Percentiles rank a stretch among this genome's conserved stretches.
These are phyloP conservation scores for Nycticebus coucang DNA, from an alignment of 2,113 vertebrate species.

Conservation along the genomic window DNA sequence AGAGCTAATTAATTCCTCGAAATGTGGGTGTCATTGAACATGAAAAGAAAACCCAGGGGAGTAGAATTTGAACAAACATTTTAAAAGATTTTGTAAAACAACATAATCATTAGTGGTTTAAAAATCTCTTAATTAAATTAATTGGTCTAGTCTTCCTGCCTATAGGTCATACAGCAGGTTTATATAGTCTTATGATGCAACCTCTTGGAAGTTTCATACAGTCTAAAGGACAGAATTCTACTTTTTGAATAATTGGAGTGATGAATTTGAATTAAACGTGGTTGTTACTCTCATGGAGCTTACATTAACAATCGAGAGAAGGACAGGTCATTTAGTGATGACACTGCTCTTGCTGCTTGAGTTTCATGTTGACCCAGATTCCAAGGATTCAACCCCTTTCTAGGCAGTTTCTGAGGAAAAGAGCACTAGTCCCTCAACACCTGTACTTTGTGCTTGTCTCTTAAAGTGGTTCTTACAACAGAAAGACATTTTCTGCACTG, in stretches of 20 bases:
- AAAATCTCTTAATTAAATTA: conserved; percentile 23
- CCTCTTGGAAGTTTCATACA: background rate
- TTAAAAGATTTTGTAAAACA: background rate
- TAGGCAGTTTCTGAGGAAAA: background rate
- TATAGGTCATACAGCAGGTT: background rate
- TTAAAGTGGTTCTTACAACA: background rate
- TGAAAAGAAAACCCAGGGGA: background rate
- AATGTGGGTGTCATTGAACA: background rate
- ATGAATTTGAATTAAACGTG: background rate
- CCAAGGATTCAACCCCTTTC: background rate
- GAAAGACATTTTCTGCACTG: background rate
- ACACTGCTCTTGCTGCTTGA: background rate
- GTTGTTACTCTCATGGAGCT: background rate
- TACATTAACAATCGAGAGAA: background rate
- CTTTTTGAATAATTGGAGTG: background rate
- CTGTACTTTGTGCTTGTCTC: background rate
- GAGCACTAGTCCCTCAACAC: fast-evolving
- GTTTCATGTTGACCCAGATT: background rate
- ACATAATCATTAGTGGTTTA: background rate
- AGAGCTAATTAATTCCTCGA: background rate
- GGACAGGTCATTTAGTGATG: background rate
- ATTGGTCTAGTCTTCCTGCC: background rate
- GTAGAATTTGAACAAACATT: background rate
- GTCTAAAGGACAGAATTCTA: conserved; percentile 36
- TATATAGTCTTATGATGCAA: background rate